A percentile compares a stretch with the other conserved stretches of the same genome.
Conservation (phyloP, 2,797 vertebrate genomes). For the Psittacula echo region DNA sequence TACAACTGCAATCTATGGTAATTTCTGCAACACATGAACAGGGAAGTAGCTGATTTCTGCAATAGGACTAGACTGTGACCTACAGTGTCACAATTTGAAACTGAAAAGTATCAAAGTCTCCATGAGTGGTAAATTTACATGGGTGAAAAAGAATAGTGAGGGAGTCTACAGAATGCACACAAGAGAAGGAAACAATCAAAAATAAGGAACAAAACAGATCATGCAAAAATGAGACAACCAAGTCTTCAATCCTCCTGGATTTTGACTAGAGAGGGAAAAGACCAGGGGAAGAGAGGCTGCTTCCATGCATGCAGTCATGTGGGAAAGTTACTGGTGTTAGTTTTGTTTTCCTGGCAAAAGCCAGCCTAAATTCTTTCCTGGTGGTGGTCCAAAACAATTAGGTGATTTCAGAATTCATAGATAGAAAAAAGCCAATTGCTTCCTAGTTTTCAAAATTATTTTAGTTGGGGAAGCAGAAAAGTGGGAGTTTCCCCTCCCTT, state of each 20-base stretch:
- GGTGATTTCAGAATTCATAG: neutral
- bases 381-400: neutral
- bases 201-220: slow-evolving; percentile 55
- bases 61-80: neutral
- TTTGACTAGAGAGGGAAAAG: slow-evolving; percentile 46
- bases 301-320: slow-evolving; percentile 78
- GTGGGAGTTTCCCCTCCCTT: slow-evolving; percentile 4
- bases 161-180: slow-evolving; percentile 2
- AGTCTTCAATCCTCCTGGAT: slow-evolving; percentile 49
- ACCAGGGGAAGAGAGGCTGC: neutral
- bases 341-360: slow-evolving; percentile 30
- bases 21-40: neutral
- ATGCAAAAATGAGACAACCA: slow-evolving; percentile 72
- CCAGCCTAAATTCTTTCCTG: slow-evolving; percentile 31
- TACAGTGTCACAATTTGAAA: neutral
- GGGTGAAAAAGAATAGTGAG: neutral
- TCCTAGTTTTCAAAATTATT: neutral
- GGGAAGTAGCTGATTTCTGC: slow-evolving; percentile 5
- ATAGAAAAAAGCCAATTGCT: neutral
- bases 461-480: neutral
- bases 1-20: neutral
- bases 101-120: neutral
- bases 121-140: neutral
- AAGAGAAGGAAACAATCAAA: slow-evolving; percentile 7
- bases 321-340: slow-evolving; percentile 78